A percentile compares a stretch with the other conserved stretches of the same genome.
Evolutionary conservation across 2,113 vertebrate genomes (phyloP).

Genomic region (Ochotona princeps): DNA sequence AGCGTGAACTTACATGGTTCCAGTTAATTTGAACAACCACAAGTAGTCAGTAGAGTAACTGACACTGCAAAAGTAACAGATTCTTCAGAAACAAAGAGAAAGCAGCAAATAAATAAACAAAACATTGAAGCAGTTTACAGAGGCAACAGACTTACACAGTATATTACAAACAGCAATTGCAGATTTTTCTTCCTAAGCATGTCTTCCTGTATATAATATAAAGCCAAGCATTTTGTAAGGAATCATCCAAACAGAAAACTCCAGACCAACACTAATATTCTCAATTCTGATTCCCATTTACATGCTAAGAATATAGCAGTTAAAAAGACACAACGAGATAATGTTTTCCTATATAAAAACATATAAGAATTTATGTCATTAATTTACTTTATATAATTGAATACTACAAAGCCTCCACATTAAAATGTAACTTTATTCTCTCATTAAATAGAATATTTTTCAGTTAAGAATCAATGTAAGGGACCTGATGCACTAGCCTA

Average conservation of each 20-base stretch:
- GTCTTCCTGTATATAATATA: not conserved
- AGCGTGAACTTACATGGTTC: not conserved
- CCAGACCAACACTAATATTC: not conserved
- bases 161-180: not conserved
- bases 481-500: no score
- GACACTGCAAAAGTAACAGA: not conserved
- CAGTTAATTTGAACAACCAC: not conserved
- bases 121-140: not conserved
- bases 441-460: not conserved
- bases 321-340: not conserved
- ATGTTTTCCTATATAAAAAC: not conserved
- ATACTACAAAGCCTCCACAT: not conserved
- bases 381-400: constrained; percentile 39
- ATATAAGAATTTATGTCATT: not conserved
- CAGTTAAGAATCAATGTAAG: not conserved
- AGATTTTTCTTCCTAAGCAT: not conserved
- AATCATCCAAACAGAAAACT: not conserved
- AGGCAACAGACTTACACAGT: not conserved
- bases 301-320: not conserved
- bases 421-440: not conserved
- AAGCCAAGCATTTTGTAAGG: not conserved
- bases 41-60: not conserved
- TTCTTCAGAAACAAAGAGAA: not conserved
- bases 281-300: not conserved
- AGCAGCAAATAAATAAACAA: not conserved